Evolutionary conservation across 2,888 invertebrate species (phyloP), one percentile per base, ranked within the genome.

Genomic region (Bhutanitis thaidina): DNA sequence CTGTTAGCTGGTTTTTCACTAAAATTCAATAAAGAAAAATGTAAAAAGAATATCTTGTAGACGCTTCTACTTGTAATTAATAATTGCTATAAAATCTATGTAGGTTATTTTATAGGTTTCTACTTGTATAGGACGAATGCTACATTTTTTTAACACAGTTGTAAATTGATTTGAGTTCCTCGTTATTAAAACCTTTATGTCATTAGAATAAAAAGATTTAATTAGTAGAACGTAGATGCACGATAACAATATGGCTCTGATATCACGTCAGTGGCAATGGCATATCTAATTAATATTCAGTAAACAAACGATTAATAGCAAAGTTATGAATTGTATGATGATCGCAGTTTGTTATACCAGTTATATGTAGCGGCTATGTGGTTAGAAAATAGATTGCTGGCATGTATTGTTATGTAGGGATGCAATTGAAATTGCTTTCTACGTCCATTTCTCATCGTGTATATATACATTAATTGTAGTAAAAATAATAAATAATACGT

Each of bases 281-380:
- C 45, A 32, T 13, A 15, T 36, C 7, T 41, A 51, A 51, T 41
- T 46, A 46, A 36, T 36, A 41, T 40, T 30, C 51, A 41, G 35
- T 45, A 45, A 45, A 35, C 39, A 39, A 38, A 44, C 29, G 30
- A 44, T 40, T 45, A 29, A 35, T 34, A 36, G 16, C 40, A 30
- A 40, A 40, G 12, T 36, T 29, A 45, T 35, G 35, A 29, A 40
- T 45, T 40, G 29, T 35, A 45, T 35, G 15, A 44, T 51, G 44
- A 51, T 45, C 39, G 40, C 16, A 29, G 12, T 16, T 39, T 51
- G 45, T 36, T 12, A 39, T 38, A 20, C 20, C 16, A 37, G 30
- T 15, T 36, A 12, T 20, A 32, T 13, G 25, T 25, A 5, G 16
- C 29, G 41, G 12, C 12, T 47, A 39, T 47, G 32, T 7, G 39